phyloP scores from a whole-genome alignment of 2,113 vertebrate genomes.

The Cololabis saira region DNA sequence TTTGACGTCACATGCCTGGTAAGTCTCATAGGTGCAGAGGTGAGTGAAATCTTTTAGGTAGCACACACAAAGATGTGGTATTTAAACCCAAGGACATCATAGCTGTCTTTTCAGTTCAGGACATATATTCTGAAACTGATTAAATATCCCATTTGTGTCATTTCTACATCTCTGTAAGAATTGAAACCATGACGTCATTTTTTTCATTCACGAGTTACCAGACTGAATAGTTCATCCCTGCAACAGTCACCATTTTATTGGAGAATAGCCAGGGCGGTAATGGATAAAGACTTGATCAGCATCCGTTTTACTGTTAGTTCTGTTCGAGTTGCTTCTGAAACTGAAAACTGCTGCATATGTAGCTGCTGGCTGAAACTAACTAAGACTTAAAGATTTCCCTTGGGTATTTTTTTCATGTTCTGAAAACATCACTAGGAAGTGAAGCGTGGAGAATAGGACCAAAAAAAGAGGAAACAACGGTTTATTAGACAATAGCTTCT shows the following conservation, averaged over 20 bases:
- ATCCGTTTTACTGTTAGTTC: conserved; percentile 39
- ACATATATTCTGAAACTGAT: no score
- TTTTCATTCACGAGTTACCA: neutral
- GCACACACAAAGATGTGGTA: no score
- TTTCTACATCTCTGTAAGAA: neutral
- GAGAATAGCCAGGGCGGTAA: conserved; percentile 6
- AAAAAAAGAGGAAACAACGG: neutral
- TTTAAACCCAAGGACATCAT: no score
- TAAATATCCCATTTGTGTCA: no score
- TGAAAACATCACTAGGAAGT: neutral
- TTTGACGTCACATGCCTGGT: no score
- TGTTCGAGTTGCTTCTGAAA: conserved; percentile 23
- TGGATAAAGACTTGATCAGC: conserved; percentile 25
- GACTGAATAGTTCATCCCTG: neutral
- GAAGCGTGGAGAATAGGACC: neutral
- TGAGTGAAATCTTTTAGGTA: no score
- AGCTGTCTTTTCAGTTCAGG: no score
- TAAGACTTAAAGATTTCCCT: conserved; percentile 6
- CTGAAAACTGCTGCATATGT: conserved; percentile 18
- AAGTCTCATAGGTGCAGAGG: no score
- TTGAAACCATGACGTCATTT: neutral
- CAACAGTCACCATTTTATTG: conserved; percentile 6
- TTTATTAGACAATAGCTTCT: neutral
- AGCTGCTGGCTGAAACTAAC: conserved; percentile 24
- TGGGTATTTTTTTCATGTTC: conserved; percentile 7